Evolutionary conservation across 2,113 vertebrate genomes (phyloP).

Genomic region (Macrotis lagotis): DNA sequence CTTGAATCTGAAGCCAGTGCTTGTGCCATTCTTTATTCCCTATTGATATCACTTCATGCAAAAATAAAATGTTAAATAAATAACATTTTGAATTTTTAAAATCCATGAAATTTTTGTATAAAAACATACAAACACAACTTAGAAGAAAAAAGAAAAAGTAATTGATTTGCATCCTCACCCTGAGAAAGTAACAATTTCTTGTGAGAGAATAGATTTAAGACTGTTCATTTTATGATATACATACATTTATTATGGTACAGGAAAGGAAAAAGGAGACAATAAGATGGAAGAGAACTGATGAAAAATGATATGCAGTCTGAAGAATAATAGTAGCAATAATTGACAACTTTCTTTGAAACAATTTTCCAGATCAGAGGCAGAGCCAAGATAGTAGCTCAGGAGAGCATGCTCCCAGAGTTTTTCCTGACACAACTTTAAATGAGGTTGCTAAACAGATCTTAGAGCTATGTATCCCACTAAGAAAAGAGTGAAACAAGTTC

Average conservation of each 20-base stretch:
- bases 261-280: not conserved
- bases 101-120: not conserved
- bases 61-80: not conserved
- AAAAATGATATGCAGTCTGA: not conserved
- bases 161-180: not conserved
- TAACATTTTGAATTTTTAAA: not conserved
- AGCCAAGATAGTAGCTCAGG: too few species aligned
- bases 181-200: not conserved
- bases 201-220: not conserved
- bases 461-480: too few species aligned
- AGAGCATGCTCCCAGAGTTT: too few species aligned
- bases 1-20: not conserved
- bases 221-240: not conserved
- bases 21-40: not conserved
- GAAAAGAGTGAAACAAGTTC: too few species aligned
- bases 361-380: too few species aligned
- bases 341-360: not conserved
- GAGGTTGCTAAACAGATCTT: too few species aligned
- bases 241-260: not conserved
- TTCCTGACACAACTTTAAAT: too few species aligned
- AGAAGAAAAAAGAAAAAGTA: not conserved
- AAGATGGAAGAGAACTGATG: not conserved
- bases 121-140: not conserved
- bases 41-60: not conserved
- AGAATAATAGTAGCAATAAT: not conserved